phyloP scores from a whole-genome alignment of 2,888 invertebrate species.

The Rhyacophila evoluta region DNA sequence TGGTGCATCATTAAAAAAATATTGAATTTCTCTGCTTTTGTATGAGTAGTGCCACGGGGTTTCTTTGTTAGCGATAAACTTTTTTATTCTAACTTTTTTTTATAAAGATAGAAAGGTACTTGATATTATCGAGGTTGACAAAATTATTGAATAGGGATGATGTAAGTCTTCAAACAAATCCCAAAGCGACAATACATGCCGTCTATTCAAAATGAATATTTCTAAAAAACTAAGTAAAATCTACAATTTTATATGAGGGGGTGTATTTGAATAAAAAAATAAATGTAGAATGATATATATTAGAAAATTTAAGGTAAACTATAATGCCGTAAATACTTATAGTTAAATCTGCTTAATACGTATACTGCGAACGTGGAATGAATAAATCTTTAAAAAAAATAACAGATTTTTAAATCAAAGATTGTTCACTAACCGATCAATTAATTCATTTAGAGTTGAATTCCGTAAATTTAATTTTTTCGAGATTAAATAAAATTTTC shows the following conservation, averaged over 20 bases:
- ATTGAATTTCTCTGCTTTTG: background rate
- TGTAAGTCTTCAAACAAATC: background rate
- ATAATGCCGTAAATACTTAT: no score
- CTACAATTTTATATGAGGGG: background rate
- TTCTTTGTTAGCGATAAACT: background rate
- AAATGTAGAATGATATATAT: no score
- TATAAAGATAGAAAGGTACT: background rate
- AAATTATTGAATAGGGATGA: constrained; percentile 27
- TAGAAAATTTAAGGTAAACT: no score
- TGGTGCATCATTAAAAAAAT: constrained; percentile 26
- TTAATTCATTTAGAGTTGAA: no score
- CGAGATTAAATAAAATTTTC: no score
- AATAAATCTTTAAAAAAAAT: no score
- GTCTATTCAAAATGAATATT: constrained; percentile 30
- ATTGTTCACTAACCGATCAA: no score
- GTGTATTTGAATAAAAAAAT: no score
- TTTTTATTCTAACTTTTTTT: background rate
- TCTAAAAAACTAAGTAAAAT: background rate
- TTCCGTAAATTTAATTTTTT: no score
- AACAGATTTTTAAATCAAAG: no score
- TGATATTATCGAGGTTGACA: constrained; percentile 37
- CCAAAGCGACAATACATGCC: constrained; percentile 33
- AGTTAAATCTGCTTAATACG: no score
- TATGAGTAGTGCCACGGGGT: background rate
- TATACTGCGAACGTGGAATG: no score